Conservation (phyloP, 2,888 invertebrate species). For the Ichneumoninae sp. region DNA sequence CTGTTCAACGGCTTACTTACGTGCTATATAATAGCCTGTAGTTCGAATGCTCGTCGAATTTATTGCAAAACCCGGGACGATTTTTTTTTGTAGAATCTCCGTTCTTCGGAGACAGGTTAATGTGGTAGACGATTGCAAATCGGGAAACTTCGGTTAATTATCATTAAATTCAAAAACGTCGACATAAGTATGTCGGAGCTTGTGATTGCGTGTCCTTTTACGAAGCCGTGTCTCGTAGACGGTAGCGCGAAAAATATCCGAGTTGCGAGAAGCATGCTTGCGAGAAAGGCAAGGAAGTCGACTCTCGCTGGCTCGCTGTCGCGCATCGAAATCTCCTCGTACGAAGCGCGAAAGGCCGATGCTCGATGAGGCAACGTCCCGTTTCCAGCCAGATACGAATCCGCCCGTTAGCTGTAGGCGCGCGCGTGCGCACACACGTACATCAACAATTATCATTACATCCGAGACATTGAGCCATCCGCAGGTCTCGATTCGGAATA, state of each 20-base stretch:
- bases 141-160: neutral
- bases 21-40: neutral
- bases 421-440: constrained; percentile 8
- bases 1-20: constrained; percentile 16
- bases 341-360: constrained; percentile 58
- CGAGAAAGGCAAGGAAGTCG: constrained; percentile 2
- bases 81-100: neutral
- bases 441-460: constrained; percentile 14
- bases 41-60: neutral
- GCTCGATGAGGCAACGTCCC: constrained; percentile 68
- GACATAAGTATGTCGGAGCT: neutral
- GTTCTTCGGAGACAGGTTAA: neutral
- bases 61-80: neutral
- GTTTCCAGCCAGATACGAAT: constrained; percentile 48
- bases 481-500: neutral
- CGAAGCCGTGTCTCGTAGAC: neutral
- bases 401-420: constrained; percentile 20
- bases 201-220: neutral
- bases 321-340: constrained; percentile 43
- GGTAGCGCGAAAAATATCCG: neutral
- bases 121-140: neutral
- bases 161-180: neutral
- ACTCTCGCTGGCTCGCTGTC: neutral
- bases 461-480: constrained; percentile 7
- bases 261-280: constrained; percentile 7